Evolutionary conservation across 2,797 vertebrate genomes (phyloP), one percentile per base, ranked within the genome.

Genomic region (Leptatherina wallacei): DNA sequence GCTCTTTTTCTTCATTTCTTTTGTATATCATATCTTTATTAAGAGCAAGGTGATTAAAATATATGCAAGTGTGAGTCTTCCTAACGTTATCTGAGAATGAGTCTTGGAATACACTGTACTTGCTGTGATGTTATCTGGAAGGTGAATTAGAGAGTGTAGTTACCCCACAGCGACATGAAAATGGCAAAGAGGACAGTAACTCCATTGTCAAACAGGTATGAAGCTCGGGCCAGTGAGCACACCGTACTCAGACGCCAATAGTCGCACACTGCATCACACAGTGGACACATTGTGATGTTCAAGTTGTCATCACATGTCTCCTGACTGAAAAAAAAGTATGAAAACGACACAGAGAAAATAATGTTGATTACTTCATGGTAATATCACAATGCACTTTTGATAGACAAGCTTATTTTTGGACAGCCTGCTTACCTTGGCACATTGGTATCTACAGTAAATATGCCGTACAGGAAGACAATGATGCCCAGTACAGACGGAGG

Each of bases 131-230:
- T 72, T 38, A 47, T 67, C 16, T 75, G 22, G 5, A 29, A 64
- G 38, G 16, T 72, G 60, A 24, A 55, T 56, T 13, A 12, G 24
- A 65, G 44, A 51, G 65, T n/a, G 16, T 76, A 84, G 72, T 77
- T 91, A 99, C 98, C 98, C 98, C 98, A 99, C 29, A 99, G 93
- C 83, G 96, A 97, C 98, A 99, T 99, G 82, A 99, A 99, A 87
- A 99, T 93, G 71, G 98, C 96, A 80, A 99, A 99, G 88, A 98
- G 93, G 73, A 98, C 96, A 0, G 98, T 99, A 73, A 95, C 97
- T 0, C 97, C 97, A 52, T 99, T 99, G 93, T 99, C 98, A 74
- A 99, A 99, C 32, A 99, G 94, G 89, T 99, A 98, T 62, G 97
- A 97, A 0, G 97, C 95, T 51, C 91, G 93, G 1, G 97, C 96